Evolutionary conservation across 2,113 vertebrate genomes (phyloP).

Genomic region (Camelus dromedarius): DNA sequence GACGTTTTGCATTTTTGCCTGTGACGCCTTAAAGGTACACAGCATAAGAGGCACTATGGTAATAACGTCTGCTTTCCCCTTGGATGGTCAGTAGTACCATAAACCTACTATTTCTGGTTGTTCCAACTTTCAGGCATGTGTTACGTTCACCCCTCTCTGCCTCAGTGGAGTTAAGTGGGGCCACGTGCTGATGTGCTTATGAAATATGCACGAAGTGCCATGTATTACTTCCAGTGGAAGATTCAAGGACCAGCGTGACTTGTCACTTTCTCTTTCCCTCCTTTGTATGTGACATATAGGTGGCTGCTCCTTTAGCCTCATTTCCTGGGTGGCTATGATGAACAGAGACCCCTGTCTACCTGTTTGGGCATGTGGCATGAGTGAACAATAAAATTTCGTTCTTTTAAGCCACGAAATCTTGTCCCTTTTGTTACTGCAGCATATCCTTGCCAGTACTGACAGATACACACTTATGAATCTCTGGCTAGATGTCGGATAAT

Average conservation of each 20-base stretch:
- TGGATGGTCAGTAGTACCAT: accelerated
- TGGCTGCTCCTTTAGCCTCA: background rate
- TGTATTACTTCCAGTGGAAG: background rate
- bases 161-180: background rate
- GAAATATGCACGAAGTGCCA: background rate
- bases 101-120: background rate
- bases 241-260: background rate
- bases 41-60: accelerated
- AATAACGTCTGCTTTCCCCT: too few species aligned
- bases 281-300: background rate
- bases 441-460: background rate
- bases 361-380: background rate
- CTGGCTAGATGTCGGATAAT: too few species aligned
- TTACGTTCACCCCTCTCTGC: background rate
- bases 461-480: background rate
- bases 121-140: background rate
- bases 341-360: background rate
- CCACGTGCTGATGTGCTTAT: background rate
- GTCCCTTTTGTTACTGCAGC: background rate
- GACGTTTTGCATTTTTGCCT: background rate
- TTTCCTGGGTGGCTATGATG: background rate
- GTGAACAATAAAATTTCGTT: background rate
- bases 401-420: background rate
- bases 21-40: accelerated
- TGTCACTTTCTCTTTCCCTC: background rate